Evolutionary conservation across 1,140 invertebrate species (phyloP), one percentile per base, ranked within the genome.

Genomic region (Drosophila grimshawi): DNA sequence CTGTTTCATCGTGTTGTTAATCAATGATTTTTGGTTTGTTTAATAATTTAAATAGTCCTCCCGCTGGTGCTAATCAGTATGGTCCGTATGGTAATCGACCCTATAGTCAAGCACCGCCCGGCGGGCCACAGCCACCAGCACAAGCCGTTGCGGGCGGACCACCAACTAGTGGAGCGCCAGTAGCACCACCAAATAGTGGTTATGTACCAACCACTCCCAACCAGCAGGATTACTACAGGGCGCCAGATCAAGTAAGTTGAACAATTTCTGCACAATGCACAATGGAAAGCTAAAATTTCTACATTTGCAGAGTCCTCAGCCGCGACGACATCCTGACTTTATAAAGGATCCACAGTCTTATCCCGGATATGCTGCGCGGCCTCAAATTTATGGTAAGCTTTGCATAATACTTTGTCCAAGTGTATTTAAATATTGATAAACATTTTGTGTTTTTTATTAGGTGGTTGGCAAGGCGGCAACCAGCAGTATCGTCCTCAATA

Each of bases 241-340:
- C 93, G n/a, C 91, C 91, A 56, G 94, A 94, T 75, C 94, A 94
- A 91, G 94, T 94, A 91, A 75, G 61, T 29, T 7, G 11, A 19
- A 19, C 19, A 19, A 19, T 19, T 19, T 19, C 19, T 19, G 19
- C 19, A 19, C 19, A 19, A 19, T 19, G 19, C 19, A 1, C 19
- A 19, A 19, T 1, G 19, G 19, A 32, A 6, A 33, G 2, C 5
- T 35, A 4, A 11, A 74, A 0, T 45, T 5, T 59, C 41, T 61
- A 10, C 11, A 64, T 62, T 56, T 41, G 33, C 57, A 92, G 89
- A 88, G 76, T 66, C 89, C 86, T 56, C 95, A 96, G 86, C 96
- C 96, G 30, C 94, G 96, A 57, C 93, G 97, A 81, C 97, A 97
- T 94, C 97, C 96, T 48, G 96, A 97, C 93, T 97, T 97, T 94